phyloP scores from a whole-genome alignment of 1,140 invertebrate species.

The Drosophila guanche region DNA sequence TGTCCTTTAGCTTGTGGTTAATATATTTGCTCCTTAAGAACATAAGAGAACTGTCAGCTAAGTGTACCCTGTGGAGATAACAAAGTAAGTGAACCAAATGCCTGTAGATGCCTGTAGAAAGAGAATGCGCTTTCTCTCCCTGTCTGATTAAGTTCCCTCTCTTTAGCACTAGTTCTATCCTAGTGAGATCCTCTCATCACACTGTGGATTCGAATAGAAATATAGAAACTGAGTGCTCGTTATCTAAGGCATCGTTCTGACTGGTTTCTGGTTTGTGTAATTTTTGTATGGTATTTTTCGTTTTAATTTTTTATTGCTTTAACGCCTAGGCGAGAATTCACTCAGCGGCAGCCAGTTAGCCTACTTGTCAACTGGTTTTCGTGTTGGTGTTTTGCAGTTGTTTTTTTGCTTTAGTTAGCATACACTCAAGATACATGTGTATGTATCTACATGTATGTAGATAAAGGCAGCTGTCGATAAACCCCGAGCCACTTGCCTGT shows the following conservation, averaged over 20 bases:
- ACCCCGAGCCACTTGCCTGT: slow-evolving; percentile 67
- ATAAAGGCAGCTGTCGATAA: slow-evolving; percentile 58
- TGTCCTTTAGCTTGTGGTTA: too few species aligned
- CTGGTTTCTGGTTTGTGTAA: slow-evolving; percentile 23
- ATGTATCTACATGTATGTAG: slow-evolving; percentile 23
- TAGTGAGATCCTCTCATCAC: too few species aligned
- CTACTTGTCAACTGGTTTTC: slow-evolving; percentile 68
- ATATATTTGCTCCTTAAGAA: too few species aligned
- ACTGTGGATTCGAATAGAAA: too few species aligned
- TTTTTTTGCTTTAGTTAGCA: slow-evolving; percentile 38
- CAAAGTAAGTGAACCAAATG: too few species aligned
- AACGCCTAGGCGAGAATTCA: slow-evolving; percentile 3
- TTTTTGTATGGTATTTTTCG: slow-evolving; percentile 7
- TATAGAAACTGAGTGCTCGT: too few species aligned
- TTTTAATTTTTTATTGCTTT: slow-evolving; percentile 38
- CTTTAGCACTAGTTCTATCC: too few species aligned
- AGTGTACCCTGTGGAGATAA: too few species aligned
- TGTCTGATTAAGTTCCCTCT: too few species aligned
- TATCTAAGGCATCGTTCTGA: neutral
- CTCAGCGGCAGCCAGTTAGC: slow-evolving; percentile 66
- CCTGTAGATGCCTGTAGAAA: too few species aligned
- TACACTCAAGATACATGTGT: neutral
- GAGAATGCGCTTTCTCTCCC: neutral
- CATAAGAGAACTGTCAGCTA: too few species aligned
- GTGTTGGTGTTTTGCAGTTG: neutral